Conservation (phyloP, 1,140 invertebrate species). For the Ridgeia piscesae region DNA sequence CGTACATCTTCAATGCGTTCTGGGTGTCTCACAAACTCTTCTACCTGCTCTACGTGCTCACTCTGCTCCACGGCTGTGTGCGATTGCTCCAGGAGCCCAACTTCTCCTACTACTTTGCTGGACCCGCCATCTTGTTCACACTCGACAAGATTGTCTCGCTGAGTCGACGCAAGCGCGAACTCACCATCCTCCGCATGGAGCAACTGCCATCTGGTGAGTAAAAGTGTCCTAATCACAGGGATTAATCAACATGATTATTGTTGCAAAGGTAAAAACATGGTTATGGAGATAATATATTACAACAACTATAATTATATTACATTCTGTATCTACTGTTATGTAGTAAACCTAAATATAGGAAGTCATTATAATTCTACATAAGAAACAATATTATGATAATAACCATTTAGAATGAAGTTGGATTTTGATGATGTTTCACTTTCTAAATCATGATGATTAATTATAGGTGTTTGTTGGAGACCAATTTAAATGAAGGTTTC, state of each 20-base stretch:
- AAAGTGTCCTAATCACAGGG: not conserved
- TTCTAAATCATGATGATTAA: too few relatives aligned
- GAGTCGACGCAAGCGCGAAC: slow-evolving; percentile 68
- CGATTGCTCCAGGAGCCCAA: slow-evolving; percentile 66
- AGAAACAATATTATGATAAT: too few relatives aligned
- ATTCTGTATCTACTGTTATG: not conserved
- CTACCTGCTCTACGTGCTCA: slow-evolving; percentile 84
- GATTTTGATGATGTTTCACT: too few relatives aligned
- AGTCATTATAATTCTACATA: too few relatives aligned
- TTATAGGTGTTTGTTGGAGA: too few relatives aligned
- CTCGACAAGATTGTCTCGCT: slow-evolving; percentile 90
- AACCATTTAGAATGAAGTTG: not conserved
- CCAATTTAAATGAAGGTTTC: too few relatives aligned
- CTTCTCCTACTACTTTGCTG: slow-evolving; percentile 96
- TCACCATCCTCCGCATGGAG: slow-evolving; percentile 94
- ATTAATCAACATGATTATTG: not conserved
- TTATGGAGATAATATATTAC: not conserved
- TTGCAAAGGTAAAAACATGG: not conserved
- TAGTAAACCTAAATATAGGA: not conserved
- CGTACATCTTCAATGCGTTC: slow-evolving; percentile 73
- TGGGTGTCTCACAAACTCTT: slow-evolving; percentile 97
- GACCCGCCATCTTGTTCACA: slow-evolving; percentile 85
- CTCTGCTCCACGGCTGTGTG: slow-evolving; percentile 85
- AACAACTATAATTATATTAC: not conserved
- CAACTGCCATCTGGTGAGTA: slow-evolving; percentile 81